These are phyloP conservation scores for Stictocephala bisonia DNA, from an alignment of 2,888 invertebrate species.

Conservation along the genomic window DNA sequence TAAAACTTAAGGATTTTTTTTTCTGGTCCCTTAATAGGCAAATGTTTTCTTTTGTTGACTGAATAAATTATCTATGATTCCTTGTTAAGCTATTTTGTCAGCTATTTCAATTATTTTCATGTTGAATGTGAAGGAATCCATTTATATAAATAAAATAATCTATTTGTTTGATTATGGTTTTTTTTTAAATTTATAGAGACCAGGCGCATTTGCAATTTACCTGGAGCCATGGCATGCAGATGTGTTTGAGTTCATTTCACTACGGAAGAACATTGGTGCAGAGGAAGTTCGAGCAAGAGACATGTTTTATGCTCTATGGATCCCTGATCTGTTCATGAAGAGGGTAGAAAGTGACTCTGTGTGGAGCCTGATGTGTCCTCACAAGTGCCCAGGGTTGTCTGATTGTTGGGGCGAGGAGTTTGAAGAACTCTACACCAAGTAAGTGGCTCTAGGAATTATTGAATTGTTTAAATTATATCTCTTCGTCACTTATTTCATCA, in stretches of 20 bases:
- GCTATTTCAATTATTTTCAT: too few species aligned
- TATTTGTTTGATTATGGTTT: too few species aligned
- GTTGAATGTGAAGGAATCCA: too few species aligned
- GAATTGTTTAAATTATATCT: too few species aligned
- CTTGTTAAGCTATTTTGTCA: too few species aligned
- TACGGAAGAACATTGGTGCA: conserved; percentile 95
- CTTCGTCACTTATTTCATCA: too few species aligned
- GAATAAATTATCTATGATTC: too few species aligned
- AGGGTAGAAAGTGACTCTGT: conserved; percentile 84
- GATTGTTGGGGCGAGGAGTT: conserved; percentile 98
- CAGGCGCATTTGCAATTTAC: conserved; percentile 98
- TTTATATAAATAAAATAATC: too few species aligned
- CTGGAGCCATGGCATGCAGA: conserved; percentile 99
- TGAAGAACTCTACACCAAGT: conserved; percentile 84
- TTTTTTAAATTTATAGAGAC: conserved; percentile 69
- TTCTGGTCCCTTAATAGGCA: too few species aligned
- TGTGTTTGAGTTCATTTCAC: conserved; percentile 92
- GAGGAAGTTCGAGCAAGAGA: conserved; percentile 96
- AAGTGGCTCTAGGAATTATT: too few species aligned
- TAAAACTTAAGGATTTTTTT: too few species aligned
- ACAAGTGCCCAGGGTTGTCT: conserved; percentile 87
- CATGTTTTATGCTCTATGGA: conserved; percentile 97
- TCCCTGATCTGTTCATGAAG: conserved; percentile 98
- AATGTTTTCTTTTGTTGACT: too few species aligned
- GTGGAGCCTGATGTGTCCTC: conserved; percentile 98